Evolutionary conservation across 2,888 invertebrate species (phyloP), one percentile per base, ranked within the genome.

Genomic region (Gnatocerus cornutus): DNA sequence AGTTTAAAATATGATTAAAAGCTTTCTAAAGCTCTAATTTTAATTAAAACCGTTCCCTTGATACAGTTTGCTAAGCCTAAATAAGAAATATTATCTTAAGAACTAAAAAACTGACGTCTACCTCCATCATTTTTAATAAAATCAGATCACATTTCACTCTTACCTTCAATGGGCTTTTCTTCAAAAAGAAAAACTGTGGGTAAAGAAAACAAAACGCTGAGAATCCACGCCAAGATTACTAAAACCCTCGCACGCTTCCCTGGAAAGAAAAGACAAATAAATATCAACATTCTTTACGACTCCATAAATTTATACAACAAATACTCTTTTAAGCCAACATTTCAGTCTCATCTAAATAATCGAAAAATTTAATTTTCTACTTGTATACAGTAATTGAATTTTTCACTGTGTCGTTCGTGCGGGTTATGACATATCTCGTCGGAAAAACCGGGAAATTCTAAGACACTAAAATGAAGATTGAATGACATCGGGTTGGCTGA

Each of bases 241-340:
- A 97, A 87, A 52, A 90, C 89, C 74, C 93, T 89, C 0, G 96
- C 96, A 75, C 96, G 89, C 82, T 93, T 91, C 95, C 96, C 96
- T 96, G 87, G 50, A 88, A 87, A 64, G 75, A 77, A 65, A 33
- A 61, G 37, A 50, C 12, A 16, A 61, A 45, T 59, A 59, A 59
- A 59, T 61, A 48, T 30, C 45, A 59, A 43, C 62, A 62, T 50
- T 50, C 14, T 62, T 62, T 50, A 62, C 16, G 29, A 21, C 29
- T 67, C 56, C 66, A 30, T 61, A 70, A 70, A 33, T 70, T 63
- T 61, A 52, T 27, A 13, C 9, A 64, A 30, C 46, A 58, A 50
- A 70, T 21, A 39, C 29, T 16, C 6, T 52, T 14, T 10, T 30
- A 50, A 29, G 29, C n/a, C 7, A 30, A 29, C 63, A 58, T n/a